Conservation (phyloP, 2,888 invertebrate species). For the Pristionchus exspectatus region DNA sequence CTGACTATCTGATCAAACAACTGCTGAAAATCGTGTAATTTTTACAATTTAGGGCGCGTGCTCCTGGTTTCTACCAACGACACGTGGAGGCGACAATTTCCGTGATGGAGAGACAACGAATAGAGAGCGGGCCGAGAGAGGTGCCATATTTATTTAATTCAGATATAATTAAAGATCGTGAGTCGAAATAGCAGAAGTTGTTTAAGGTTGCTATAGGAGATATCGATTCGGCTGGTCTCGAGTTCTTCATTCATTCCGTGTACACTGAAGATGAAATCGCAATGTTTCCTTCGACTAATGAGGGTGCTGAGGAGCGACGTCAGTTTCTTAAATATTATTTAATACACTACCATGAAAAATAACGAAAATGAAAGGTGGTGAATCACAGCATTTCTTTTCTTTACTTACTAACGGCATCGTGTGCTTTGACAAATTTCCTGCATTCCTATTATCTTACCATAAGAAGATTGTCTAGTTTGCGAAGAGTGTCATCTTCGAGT, state of each 20-base stretch:
- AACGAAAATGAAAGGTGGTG: too few relatives aligned
- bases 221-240: constrained; percentile 73
- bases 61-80: constrained; percentile 76
- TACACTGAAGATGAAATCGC: constrained; percentile 76
- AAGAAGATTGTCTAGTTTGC: neutral
- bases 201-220: constrained; percentile 75
- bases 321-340: constrained; percentile 33
- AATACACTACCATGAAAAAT: too few relatives aligned
- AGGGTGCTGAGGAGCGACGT: constrained; percentile 63
- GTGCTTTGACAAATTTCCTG: neutral
- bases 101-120: constrained; percentile 64
- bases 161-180: neutral
- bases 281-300: constrained; percentile 59
- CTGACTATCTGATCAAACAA: too few relatives aligned
- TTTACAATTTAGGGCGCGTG: constrained; percentile 60
- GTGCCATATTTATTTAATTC: constrained; percentile 30
- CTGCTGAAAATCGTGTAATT: too few relatives aligned
- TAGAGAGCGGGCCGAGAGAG: constrained; percentile 61
- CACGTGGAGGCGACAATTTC: constrained; percentile 73
- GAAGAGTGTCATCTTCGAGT: constrained; percentile 18
- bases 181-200: neutral
- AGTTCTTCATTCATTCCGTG: constrained; percentile 76
- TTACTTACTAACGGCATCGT: too few relatives aligned
- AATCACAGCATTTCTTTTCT: too few relatives aligned
- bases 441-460: too few relatives aligned